Percentiles rank a stretch among this genome's conserved stretches.
Evolutionary conservation across 2,797 vertebrate species (phyloP).

Genomic region (Poecile montanus): DNA sequence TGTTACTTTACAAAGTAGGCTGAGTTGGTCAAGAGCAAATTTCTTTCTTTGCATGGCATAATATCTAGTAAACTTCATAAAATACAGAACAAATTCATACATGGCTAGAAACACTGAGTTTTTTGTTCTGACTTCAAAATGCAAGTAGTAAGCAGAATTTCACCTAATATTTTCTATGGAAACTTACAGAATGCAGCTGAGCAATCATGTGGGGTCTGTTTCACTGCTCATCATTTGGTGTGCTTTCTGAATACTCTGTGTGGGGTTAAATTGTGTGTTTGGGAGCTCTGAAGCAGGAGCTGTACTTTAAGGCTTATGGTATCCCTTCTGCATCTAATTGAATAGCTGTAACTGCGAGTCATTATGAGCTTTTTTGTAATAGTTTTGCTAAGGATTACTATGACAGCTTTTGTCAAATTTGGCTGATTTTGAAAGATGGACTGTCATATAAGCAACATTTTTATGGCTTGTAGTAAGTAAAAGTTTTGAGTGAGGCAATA

Average conservation of each 20-base stretch:
- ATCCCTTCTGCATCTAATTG: not conserved
- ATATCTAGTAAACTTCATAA: not conserved
- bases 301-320: not conserved
- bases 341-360: not conserved
- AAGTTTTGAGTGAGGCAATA: not conserved
- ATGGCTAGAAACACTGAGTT: not conserved
- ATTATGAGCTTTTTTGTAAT: not conserved
- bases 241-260: not conserved
- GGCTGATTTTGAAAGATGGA: not conserved
- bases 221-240: not conserved
- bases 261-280: not conserved
- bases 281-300: not conserved
- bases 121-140: not conserved
- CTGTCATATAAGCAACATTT: not conserved
- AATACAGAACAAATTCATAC: not conserved
- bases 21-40: not conserved
- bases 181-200: not conserved
- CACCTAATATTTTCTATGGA: not conserved
- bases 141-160: not conserved
- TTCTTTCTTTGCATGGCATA: not conserved
- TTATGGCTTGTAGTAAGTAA: not conserved
- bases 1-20: not conserved
- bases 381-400: not conserved
- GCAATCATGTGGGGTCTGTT: rapidly evolving
- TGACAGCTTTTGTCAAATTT: not conserved